Evolutionary conservation across 2,888 invertebrate species (phyloP), one percentile per base, ranked within the genome.

Genomic region (Theretra japonica): DNA sequence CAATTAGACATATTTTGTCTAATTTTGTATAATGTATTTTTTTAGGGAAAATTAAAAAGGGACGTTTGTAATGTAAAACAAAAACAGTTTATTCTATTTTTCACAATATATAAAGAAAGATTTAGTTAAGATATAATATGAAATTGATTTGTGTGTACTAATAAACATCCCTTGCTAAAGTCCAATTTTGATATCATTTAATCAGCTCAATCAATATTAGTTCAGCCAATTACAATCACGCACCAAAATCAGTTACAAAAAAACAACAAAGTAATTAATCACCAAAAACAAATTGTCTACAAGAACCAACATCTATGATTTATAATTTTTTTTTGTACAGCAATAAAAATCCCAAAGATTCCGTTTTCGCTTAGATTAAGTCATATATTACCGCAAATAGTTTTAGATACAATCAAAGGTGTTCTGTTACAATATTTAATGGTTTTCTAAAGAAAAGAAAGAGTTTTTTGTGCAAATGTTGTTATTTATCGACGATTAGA

Each of bases 381-480:
- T 90, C 90, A 93, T 94, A 93, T 91, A 88, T 94, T 92, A 91
- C 84, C 86, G 88, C 90, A 90, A 93, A 92, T 93, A 85, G 93
- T 85, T 86, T 76, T 17, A 83, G 93, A 93, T 94, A 88, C 76
- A 74, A 90, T 88, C 90, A 72, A 74, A 77, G 80, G 86, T 84
- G 82, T 87, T 79, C 77, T 75, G 76, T 82, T 82, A 77, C 79
- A 73, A 80, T 76, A 78, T 76, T 74, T 30, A 19, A 58, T 72
- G 74, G 75, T 75, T 75, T 69, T 73, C 68, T 21, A 33, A 23
- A 41, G 41, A 65, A 65, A 41, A 65, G 65, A 17, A 6, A 53
- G 8, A 11, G 48, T 71, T 68, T 71, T 41, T 62, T 65, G 30
- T 70, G 73, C 65, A 23, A 70, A 75, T 58, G 71, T 28, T 58